phyloP scores from a whole-genome alignment of 2,113 vertebrate species.

The Phrynocephalus versicolor region DNA sequence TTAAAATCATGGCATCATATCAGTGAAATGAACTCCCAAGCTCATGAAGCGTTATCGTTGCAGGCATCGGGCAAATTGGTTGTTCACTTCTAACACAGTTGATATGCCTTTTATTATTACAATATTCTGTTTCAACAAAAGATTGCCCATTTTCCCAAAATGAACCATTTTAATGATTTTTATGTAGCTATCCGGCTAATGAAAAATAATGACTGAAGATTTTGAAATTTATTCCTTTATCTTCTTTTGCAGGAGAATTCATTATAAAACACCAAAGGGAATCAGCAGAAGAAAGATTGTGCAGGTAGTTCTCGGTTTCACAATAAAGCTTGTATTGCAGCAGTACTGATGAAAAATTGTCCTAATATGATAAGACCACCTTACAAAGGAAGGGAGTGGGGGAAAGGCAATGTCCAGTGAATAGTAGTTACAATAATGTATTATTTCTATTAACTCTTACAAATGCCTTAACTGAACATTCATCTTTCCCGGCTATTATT shows the following conservation, averaged over 20 bases:
- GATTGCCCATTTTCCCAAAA: constrained; percentile 50
- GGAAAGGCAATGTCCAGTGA: constrained; percentile 51
- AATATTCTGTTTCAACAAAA: constrained; percentile 56
- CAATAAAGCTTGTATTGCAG: constrained; percentile 50
- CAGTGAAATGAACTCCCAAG: constrained; percentile 58
- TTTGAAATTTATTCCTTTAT: constrained; percentile 53
- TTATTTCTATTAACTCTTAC: constrained; percentile 53
- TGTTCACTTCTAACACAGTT: constrained; percentile 69
- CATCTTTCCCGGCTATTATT: constrained; percentile 41
- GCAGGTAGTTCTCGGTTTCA: constrained; percentile 42
- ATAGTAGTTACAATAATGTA: constrained; percentile 47
- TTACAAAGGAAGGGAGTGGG: constrained; percentile 40
- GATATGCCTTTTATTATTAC: constrained; percentile 66
- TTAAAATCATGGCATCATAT: constrained; percentile 62
- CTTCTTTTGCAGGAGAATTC: constrained; percentile 43
- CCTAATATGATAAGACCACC: constrained; percentile 28
- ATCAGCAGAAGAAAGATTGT: constrained; percentile 33
- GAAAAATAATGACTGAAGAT: constrained; percentile 58
- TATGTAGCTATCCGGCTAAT: constrained; percentile 63
- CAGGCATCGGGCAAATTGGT: constrained; percentile 70
- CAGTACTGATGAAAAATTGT: constrained; percentile 19
- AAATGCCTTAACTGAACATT: constrained; percentile 50
- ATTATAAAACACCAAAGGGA: constrained; percentile 59
- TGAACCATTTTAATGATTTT: constrained; percentile 64
- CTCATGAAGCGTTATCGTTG: constrained; percentile 64